Percentiles rank a stretch among this genome's conserved stretches.
Evolutionary conservation across 2,113 vertebrate genomes (phyloP).

Genomic region (mouse (Mus musculus)): DNA sequence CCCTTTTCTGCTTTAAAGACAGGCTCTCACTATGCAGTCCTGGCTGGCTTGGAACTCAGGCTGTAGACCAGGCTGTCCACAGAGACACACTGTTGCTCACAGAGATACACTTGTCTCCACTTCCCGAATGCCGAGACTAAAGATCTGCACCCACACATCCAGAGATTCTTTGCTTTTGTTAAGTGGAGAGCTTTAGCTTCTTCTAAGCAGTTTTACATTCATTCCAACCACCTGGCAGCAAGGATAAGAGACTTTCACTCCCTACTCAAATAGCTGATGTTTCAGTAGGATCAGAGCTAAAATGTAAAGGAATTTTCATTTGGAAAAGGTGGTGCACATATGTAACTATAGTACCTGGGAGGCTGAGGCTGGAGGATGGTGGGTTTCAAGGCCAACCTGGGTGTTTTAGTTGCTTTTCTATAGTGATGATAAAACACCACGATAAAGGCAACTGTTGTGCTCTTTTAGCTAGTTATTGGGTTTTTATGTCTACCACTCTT

Average conservation of each 20-base stretch:
- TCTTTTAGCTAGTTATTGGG: too few relatives aligned
- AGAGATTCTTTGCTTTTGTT: neutral
- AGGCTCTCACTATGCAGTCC: neutral
- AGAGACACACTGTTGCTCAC: too few relatives aligned
- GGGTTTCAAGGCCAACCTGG: neutral
- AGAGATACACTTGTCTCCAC: too few relatives aligned
- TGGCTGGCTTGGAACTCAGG: neutral
- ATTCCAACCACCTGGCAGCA: neutral
- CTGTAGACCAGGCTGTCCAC: neutral
- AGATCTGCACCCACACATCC: neutral
- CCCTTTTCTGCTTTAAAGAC: too few relatives aligned
- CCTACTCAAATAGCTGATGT: constrained; percentile 2
- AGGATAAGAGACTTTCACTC: neutral
- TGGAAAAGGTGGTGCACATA: neutral
- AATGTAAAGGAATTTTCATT: constrained; percentile 5
- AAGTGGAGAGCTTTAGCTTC: neutral
- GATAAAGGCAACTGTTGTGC: neutral
- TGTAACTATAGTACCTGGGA: neutral
- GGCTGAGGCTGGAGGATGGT: neutral
- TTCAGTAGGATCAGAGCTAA: constrained; percentile 26
- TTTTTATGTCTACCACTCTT: too few relatives aligned
- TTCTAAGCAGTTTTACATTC: constrained; percentile 42
- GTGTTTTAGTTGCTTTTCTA: neutral
- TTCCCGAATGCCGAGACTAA: neutral
- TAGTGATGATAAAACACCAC: neutral